A percentile compares a stretch with the other conserved stretches of the same genome.
phyloP scores from a whole-genome alignment of 2,797 vertebrate species.

The Microchirus variegatus region DNA sequence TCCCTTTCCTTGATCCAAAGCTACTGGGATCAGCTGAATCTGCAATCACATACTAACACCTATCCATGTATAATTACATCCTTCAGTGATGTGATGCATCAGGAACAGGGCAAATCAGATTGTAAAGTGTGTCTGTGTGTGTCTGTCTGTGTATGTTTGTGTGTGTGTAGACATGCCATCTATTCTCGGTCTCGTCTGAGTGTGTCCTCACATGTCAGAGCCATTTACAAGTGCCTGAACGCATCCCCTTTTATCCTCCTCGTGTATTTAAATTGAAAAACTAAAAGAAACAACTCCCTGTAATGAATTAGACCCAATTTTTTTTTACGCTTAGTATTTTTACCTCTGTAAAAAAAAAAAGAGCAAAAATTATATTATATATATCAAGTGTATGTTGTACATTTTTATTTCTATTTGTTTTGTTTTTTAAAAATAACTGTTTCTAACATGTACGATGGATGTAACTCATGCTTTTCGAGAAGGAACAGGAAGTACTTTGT shows the following conservation, averaged over 20 bases:
- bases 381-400: constrained; percentile 98
- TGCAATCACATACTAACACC: constrained; percentile 36
- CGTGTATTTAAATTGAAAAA: constrained; percentile 84
- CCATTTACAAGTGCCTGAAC: constrained; percentile 93
- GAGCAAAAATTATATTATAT: constrained; percentile 91
- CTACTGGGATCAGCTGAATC: constrained; percentile 54
- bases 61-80: constrained; percentile 38
- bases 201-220: constrained; percentile 86
- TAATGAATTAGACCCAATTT: constrained; percentile 86
- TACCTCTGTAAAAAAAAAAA: constrained; percentile 90
- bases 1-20: constrained; percentile 55
- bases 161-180: constrained; percentile 79
- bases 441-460: constrained; percentile 96
- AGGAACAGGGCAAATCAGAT: constrained; percentile 51
- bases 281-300: constrained; percentile 82
- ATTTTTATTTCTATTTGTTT: constrained; percentile 93
- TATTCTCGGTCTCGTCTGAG: constrained; percentile 75
- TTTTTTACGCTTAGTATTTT: constrained; percentile 92
- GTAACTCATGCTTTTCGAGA: constrained; percentile 89
- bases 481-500: constrained; percentile 86
- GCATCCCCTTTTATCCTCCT: constrained; percentile 84
- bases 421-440: constrained; percentile 77
- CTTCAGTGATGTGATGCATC: constrained; percentile 37
- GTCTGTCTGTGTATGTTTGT: constrained; percentile 80
- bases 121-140: constrained; percentile 66